A percentile compares a stretch with the other conserved stretches of the same genome.
phyloP scores from a whole-genome alignment of 1,140 invertebrate genomes.

The Brachionus angularis region DNA sequence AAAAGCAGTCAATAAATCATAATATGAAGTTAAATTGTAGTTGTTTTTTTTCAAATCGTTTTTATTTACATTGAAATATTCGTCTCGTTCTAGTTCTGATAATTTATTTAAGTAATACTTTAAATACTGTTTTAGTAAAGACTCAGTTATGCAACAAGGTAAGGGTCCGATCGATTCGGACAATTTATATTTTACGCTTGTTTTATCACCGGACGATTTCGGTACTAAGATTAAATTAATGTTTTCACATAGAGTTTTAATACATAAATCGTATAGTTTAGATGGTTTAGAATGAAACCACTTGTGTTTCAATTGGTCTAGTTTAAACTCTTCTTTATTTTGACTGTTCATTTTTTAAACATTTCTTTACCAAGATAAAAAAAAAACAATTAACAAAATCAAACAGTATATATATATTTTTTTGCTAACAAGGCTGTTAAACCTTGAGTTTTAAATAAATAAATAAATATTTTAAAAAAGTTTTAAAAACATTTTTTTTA shows the following conservation, averaged over 20 bases:
- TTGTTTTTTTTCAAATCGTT: no score
- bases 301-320: background rate
- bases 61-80: conserved; percentile 18
- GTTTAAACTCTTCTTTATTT: background rate
- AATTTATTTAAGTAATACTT: background rate
- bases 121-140: background rate
- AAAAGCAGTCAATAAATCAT: conserved; percentile 34
- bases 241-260: background rate
- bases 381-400: no score
- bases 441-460: no score
- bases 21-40: no score
- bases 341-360: conserved; percentile 11
- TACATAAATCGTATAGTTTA: background rate
- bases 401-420: no score
- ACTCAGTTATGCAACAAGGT: background rate
- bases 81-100: conserved; percentile 2
- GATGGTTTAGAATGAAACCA: conserved; percentile 7
- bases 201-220: background rate
- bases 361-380: no score
- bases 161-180: background rate
- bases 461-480: no score
- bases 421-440: no score
- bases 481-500: no score
- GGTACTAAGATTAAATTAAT: background rate
- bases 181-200: background rate